These are phyloP conservation scores for Halisarca cf. caerulea DNA, from an alignment of 37 sponge, comb jelly and placozoan genomes.

Conservation along the genomic window DNA sequence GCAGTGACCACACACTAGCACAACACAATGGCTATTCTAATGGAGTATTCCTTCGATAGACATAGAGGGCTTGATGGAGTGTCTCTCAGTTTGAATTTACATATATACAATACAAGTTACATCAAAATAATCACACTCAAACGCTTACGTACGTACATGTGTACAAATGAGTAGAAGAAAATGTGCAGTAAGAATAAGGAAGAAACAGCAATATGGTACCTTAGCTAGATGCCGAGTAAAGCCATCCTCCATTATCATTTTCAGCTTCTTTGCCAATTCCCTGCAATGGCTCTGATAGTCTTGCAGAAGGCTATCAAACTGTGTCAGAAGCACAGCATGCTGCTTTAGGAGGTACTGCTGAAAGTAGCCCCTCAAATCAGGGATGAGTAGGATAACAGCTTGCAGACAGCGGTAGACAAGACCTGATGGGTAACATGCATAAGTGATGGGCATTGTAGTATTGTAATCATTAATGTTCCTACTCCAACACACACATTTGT, in stretches of 20 bases:
- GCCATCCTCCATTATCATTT: constrained; percentile 88
- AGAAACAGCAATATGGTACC: too few relatives aligned
- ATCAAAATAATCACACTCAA: too few relatives aligned
- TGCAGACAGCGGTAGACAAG: constrained; percentile 78
- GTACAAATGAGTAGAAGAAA: too few relatives aligned
- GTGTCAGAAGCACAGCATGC: constrained; percentile 72
- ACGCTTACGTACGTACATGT: too few relatives aligned
- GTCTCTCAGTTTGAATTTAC: neutral
- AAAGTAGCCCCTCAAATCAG: constrained; percentile 71
- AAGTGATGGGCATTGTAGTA: too few relatives aligned
- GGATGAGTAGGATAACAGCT: constrained; percentile 69
- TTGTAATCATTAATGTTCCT: too few relatives aligned
- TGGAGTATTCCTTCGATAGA: too few relatives aligned
- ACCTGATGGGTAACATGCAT: too few relatives aligned
- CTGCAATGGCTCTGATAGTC: constrained; percentile 79
- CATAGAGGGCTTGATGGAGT: neutral
- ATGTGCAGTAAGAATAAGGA: too few relatives aligned
- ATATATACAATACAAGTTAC: neutral
- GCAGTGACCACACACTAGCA: too few relatives aligned
- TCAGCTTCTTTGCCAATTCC: constrained; percentile 80
- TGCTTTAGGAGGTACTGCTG: constrained; percentile 48
- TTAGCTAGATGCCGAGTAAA: constrained; percentile 72
- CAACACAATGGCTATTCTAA: too few relatives aligned
- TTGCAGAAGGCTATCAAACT: constrained; percentile 69
- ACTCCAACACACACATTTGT: too few relatives aligned